Percentiles rank a stretch among this genome's conserved stretches.
Evolutionary conservation across 2,888 invertebrate genomes (phyloP).

Genomic region (Caenorhabditis macrosperma): DNA sequence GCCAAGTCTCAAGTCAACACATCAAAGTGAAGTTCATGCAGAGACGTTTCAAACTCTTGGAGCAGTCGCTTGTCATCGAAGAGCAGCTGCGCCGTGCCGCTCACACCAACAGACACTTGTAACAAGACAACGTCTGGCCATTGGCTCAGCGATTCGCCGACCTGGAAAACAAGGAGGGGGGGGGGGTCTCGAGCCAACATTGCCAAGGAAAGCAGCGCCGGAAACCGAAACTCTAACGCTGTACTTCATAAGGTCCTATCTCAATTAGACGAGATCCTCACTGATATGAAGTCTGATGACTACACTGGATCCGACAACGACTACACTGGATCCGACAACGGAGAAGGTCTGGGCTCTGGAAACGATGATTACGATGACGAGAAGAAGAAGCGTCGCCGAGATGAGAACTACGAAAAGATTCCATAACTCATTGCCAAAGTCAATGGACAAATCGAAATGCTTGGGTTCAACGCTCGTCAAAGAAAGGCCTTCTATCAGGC

Average conservation of each 20-base stretch:
- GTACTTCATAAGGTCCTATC: slow-evolving; percentile 98
- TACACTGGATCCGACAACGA: no score
- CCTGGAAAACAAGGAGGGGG: no score
- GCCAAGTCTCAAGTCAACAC: no score
- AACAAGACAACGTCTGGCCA: slow-evolving; percentile 65
- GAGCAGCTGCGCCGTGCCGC: slow-evolving; percentile 97
- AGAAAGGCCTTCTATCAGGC: slow-evolving; percentile 99
- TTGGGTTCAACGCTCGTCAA: slow-evolving; percentile 98
- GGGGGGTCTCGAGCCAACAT: slow-evolving; percentile 99
- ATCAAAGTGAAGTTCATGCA: slow-evolving; percentile 99
- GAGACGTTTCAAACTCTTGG: slow-evolving; percentile 89
- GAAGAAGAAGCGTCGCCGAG: slow-evolving; percentile 70
- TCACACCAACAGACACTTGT: slow-evolving; percentile 92
- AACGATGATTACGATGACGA: slow-evolving; percentile 90
- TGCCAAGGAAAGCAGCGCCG: slow-evolving; percentile 92
- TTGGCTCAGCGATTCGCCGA: slow-evolving; percentile 82
- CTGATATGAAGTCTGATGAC: slow-evolving; percentile 93
- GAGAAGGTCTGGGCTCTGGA: slow-evolving; percentile 90
- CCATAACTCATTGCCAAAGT: slow-evolving; percentile 95
- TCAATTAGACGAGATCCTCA: slow-evolving; percentile 96
- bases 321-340: slow-evolving; percentile 60
- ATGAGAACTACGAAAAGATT: slow-evolving; percentile 90
- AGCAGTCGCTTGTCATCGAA: slow-evolving; percentile 98
- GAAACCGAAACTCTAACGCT: slow-evolving; percentile 98
- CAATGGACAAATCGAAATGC: slow-evolving; percentile 84